Percentiles rank a stretch among this genome's conserved stretches.
These are phyloP conservation scores for Saguinus oedipus DNA, from an alignment of 2,797 vertebrate genomes.

Conservation along the genomic window DNA sequence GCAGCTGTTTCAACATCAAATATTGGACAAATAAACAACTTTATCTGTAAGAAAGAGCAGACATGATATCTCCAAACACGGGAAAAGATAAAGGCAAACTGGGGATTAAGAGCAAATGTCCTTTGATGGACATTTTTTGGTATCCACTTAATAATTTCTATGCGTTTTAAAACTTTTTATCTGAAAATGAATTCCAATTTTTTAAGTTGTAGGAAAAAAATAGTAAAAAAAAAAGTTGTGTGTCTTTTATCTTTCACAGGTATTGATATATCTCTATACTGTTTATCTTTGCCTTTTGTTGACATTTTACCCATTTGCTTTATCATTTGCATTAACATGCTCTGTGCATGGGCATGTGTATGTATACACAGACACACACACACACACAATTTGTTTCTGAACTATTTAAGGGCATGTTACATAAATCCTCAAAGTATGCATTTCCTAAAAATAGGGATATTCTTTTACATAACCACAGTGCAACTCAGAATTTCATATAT, in stretches of 20 bases:
- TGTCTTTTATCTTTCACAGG: not conserved
- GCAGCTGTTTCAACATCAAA: not conserved
- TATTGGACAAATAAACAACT: not conserved
- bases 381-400: not conserved
- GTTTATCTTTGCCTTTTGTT: not conserved
- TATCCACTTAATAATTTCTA: not conserved
- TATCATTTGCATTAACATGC: not conserved
- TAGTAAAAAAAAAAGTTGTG: not conserved
- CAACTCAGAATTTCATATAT: not conserved
- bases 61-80: not conserved
- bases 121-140: not conserved
- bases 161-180: not conserved
- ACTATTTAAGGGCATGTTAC: not conserved
- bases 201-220: not conserved
- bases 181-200: not conserved
- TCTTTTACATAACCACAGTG: not conserved
- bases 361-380: not conserved
- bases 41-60: not conserved
- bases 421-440: not conserved
- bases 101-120: not conserved
- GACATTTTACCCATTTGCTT: not conserved
- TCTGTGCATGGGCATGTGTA: not conserved
- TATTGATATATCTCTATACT: too few relatives aligned
- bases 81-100: not conserved
- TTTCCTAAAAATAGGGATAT: not conserved